Base-by-base conservation (phyloP, 2,113 vertebrate species). In the Struthidea cinerea region DNA sequence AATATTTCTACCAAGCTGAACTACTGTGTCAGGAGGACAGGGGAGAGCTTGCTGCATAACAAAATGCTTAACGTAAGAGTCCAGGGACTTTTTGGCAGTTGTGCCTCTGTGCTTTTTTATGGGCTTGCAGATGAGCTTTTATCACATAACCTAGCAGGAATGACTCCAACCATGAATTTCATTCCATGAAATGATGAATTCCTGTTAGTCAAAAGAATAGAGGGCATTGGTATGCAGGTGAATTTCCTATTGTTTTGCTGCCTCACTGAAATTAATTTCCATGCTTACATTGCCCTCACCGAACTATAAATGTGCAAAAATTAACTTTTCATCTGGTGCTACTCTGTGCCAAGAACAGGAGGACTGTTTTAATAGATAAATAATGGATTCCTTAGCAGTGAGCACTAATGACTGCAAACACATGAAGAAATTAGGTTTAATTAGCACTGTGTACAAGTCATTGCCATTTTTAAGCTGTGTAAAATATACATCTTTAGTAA, bases 261-360 rank as follows among this genome's bases (percentile, higher is more conserved):
- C n/a, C 28, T 77, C 3, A 13, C 18, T 74, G 2, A 83, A 91
- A 69, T 57, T 47, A 13, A 24, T 91, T 93, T 91, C 53, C 1
- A 1, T 76, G 81, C 41, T 76, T 83, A 76, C 27, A 21, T 63
- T 85, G 37, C 74, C 78, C 49, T 83, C 37, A 37, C 21, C 11
- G 12, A 95, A 93, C 50, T 91, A 91, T 59, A 91, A 94, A 88
- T 3, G 27, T 33, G 46, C 46, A 82, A 94, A 96, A 93, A 87
- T 69, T 91, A 96, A 70, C 67, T 46, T 96, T 94, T 97, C 70
- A 55, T 95, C 87, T 80, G 33, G 30, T 74, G 37, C 23, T 94
- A 13, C 49, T 57, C 55, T 47, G 13, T 70, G 74, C 75, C 87
- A 94, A 93, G 89, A 87, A 50, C 41, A 68, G 35, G 32, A 86